phyloP scores from a whole-genome alignment of 37 sponge, comb jelly and placozoan species.

The Theonella swinhoei region DNA sequence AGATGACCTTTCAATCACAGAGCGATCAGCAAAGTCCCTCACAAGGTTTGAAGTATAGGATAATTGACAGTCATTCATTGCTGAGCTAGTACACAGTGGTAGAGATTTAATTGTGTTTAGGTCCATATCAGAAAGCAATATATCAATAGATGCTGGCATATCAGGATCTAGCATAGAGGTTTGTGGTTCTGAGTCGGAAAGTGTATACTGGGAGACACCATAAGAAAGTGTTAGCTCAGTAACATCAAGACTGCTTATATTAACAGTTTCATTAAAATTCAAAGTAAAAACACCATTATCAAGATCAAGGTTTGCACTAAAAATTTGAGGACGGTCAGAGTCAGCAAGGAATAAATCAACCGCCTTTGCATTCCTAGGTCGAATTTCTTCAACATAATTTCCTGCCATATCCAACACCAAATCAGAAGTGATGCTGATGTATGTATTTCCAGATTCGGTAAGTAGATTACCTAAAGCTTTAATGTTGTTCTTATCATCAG shows the following conservation, averaged over 20 bases:
- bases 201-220: conserved; percentile 6
- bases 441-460: conserved; percentile 68
- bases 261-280: conserved; percentile 73
- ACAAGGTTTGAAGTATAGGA: conserved; percentile 55
- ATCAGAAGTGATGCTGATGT: conserved; percentile 72
- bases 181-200: conserved; percentile 40
- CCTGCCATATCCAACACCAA: conserved; percentile 79
- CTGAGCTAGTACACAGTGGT: conserved; percentile 35
- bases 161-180: not conserved
- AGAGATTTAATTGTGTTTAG: conserved; percentile 60
- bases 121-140: conserved; percentile 40
- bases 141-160: conserved; percentile 16
- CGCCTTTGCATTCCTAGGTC: conserved; percentile 49
- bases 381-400: conserved; percentile 67
- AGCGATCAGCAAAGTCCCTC: conserved; percentile 41
- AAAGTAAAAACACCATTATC: conserved; percentile 61
- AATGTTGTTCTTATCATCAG: conserved; percentile 56
- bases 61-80: conserved; percentile 43
- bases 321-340: conserved; percentile 43
- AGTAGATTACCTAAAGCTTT: conserved; percentile 62
- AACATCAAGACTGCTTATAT: conserved; percentile 33
- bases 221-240: conserved; percentile 38
- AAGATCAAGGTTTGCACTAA: conserved; percentile 55
- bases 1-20: conserved; percentile 40
- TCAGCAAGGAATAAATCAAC: conserved; percentile 55